Conservation (phyloP, 64 coral and sea anemone genomes). For the Orbicella faveolata region DNA sequence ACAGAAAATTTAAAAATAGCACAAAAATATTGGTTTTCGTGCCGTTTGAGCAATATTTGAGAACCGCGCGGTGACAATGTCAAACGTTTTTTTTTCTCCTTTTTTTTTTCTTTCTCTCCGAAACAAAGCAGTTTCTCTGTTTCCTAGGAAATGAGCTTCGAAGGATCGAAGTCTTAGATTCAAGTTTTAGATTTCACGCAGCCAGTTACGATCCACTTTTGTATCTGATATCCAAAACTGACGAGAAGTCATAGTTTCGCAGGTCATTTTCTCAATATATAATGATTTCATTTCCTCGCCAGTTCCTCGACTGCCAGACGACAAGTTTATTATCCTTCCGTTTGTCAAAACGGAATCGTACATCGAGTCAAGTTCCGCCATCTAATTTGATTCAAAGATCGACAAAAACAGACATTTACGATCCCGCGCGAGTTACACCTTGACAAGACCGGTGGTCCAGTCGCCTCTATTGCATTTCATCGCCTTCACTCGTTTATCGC, state of each 20-base stretch:
- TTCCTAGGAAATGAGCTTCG: too few relatives aligned
- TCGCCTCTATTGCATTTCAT: neutral
- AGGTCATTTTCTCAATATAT: neutral
- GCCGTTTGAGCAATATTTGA: neutral
- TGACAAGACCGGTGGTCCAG: neutral
- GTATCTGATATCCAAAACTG: neutral
- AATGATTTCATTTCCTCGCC: neutral
- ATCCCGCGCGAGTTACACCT: neutral
- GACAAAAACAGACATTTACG: neutral
- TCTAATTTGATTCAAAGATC: neutral
- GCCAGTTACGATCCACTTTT: too few relatives aligned
- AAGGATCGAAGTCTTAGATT: too few relatives aligned
- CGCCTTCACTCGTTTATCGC: neutral
- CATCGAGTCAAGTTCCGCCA: neutral
- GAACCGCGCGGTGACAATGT: neutral
- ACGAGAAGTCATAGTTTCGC: neutral
- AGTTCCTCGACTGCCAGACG: neutral
- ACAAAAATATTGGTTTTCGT: neutral
- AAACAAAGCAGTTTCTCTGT: too few relatives aligned
- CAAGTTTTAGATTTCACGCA: too few relatives aligned
- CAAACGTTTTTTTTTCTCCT: neutral
- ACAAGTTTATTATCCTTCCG: conserved; percentile 8
- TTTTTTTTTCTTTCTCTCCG: neutral
- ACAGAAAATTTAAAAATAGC: conserved; percentile 17
- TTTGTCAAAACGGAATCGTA: neutral